Percentiles rank a stretch among this genome's conserved stretches.
These are phyloP conservation scores for Idaea straminata DNA, from an alignment of 2,888 invertebrate genomes.

Conservation along the genomic window DNA sequence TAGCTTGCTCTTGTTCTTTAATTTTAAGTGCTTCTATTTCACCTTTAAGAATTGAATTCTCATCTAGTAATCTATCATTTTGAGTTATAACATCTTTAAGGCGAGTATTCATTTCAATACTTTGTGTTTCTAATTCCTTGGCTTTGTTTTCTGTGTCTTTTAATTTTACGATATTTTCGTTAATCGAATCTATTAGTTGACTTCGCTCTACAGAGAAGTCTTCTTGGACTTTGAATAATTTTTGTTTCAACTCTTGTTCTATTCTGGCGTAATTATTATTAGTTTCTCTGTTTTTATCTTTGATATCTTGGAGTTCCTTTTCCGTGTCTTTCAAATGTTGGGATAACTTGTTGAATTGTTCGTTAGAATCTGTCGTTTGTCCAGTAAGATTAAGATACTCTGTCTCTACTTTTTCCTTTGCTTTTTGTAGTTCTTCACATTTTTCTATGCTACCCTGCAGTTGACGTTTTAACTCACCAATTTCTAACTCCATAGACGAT, in stretches of 20 bases:
- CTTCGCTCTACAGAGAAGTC: constrained; percentile 63
- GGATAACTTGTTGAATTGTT: constrained; percentile 77
- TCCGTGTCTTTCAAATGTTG: constrained; percentile 80
- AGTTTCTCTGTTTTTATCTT: constrained; percentile 70
- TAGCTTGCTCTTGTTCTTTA: constrained; percentile 61
- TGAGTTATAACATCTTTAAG: constrained; percentile 52
- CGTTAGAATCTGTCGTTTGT: constrained; percentile 81
- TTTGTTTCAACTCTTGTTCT: constrained; percentile 74
- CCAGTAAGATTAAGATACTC: constrained; percentile 81
- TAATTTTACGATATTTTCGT: constrained; percentile 60
- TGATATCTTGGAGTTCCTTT: constrained; percentile 75
- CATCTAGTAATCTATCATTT: constrained; percentile 64
- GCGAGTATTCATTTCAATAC: constrained; percentile 46
- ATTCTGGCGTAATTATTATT: constrained; percentile 62
- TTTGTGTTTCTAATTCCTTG: constrained; percentile 54
- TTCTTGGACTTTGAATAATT: constrained; percentile 67
- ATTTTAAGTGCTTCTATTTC: constrained; percentile 61
- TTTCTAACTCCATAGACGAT: constrained; percentile 72
- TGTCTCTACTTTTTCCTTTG: constrained; percentile 80
- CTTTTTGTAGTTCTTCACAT: constrained; percentile 74
- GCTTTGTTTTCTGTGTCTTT: constrained; percentile 58
- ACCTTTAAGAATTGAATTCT: constrained; percentile 66
- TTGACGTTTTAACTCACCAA: constrained; percentile 81
- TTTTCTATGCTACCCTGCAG: constrained; percentile 78
- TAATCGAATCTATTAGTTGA: constrained; percentile 56